Evolutionary conservation across 2,797 vertebrate species (phyloP).

Genomic region (Hippopotamyrus pictus): DNA sequence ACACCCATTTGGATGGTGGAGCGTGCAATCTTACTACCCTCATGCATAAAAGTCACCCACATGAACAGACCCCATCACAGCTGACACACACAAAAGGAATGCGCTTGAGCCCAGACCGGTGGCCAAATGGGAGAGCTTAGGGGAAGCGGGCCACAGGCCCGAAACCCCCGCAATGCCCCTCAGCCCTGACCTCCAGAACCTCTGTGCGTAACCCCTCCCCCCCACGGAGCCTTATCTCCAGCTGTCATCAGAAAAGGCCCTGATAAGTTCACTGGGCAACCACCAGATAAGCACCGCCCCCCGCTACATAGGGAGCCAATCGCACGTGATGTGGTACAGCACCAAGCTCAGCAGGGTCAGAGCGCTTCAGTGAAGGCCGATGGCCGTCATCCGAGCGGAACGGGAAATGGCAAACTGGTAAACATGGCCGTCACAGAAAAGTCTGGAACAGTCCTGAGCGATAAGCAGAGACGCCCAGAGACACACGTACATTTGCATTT

Average conservation of each 20-base stretch:
- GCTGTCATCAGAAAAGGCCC: constrained; percentile 22
- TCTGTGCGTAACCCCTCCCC: background rate
- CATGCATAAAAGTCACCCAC: background rate
- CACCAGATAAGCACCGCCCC: constrained; percentile 11
- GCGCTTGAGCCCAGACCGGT: background rate
- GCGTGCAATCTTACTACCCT: background rate
- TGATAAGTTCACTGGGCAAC: background rate
- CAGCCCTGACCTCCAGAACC: constrained; percentile 3
- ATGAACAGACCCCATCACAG: background rate
- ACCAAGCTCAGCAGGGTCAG: background rate
- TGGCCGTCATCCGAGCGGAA: background rate
- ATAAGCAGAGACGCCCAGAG: background rate
- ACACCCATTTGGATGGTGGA: background rate
- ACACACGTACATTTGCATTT: background rate
- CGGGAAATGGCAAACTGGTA: background rate
- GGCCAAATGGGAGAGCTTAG: background rate
- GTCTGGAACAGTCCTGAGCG: background rate
- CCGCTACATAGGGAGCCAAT: background rate
- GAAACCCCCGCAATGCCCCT: background rate
- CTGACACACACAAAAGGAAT: constrained; percentile 2
- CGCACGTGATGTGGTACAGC: background rate
- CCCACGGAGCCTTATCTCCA: constrained; percentile 14
- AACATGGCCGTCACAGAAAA: constrained; percentile 15
- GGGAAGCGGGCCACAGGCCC: background rate
- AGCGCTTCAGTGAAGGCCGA: background rate